Evolutionary conservation across 1,140 invertebrate species (phyloP).

Genomic region (Aethina tumida): DNA sequence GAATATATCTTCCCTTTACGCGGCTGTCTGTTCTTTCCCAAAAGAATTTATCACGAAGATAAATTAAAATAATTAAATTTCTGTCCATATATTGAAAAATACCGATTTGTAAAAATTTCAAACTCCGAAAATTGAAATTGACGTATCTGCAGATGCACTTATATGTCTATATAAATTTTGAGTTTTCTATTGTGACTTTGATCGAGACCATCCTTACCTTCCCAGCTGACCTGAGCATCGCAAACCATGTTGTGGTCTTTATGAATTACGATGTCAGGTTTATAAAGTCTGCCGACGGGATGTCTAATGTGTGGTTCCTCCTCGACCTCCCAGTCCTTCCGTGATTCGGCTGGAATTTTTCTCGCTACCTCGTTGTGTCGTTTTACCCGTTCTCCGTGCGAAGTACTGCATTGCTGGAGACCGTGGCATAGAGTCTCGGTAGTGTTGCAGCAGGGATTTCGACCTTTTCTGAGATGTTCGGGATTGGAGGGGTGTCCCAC

Average conservation of each 20-base stretch:
- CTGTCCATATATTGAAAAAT: too few species aligned
- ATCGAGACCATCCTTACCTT: conserved; percentile 4
- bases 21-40: too few species aligned
- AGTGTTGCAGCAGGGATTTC: conserved; percentile 6
- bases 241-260: neutral
- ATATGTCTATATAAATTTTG: too few species aligned
- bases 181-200: conserved; percentile 8
- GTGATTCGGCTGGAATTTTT: conserved; percentile 5
- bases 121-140: too few species aligned
- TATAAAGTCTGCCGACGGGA: conserved; percentile 9
- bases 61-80: too few species aligned
- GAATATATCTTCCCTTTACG: too few species aligned
- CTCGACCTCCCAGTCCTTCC: conserved; percentile 4
- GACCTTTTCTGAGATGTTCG: neutral
- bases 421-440: conserved; percentile 17
- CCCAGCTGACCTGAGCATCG: conserved; percentile 19
- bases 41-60: too few species aligned
- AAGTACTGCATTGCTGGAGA: conserved; percentile 13
- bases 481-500: conserved; percentile 1
- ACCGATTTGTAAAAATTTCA: too few species aligned
- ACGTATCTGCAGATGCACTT: too few species aligned
- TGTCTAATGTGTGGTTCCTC: conserved; percentile 11
- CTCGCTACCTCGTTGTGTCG: conserved; percentile 14
- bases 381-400: conserved; percentile 10
- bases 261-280: conserved; percentile 12